Conservation (phyloP, 2,888 invertebrate species). For the Caenorhabditis imperialis region DNA sequence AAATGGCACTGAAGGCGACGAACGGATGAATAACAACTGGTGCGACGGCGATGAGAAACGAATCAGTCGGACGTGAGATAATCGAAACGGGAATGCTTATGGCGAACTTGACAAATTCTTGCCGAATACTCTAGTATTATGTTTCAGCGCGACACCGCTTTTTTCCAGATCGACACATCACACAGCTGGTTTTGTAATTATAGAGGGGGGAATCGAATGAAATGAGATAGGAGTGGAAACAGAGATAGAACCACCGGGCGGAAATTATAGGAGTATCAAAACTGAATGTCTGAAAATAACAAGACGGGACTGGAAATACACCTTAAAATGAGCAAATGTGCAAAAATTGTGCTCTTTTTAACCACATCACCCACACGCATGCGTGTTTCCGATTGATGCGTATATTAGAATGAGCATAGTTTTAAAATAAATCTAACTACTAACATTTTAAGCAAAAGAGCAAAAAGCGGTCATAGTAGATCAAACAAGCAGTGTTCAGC, state of each 20-base stretch:
- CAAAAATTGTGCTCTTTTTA: constrained; percentile 23
- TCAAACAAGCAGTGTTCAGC: constrained; percentile 3
- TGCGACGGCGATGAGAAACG: too few species aligned
- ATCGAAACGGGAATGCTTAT: constrained; percentile 50
- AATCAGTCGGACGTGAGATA: constrained; percentile 53
- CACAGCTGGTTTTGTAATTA: constrained; percentile 54
- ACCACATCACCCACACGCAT: constrained; percentile 31
- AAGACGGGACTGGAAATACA: not conserved
- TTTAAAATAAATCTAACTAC: constrained; percentile 29
- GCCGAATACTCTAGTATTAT: constrained; percentile 54
- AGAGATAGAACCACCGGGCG: constrained; percentile 34
- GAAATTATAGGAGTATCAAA: constrained; percentile 47
- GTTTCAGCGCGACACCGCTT: constrained; percentile 40
- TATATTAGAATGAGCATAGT: constrained; percentile 10
- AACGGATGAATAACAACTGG: constrained; percentile 11
- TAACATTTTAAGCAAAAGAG: constrained; percentile 11
- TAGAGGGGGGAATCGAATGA: constrained; percentile 17
- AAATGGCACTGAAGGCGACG: constrained; percentile 2
- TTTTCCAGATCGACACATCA: constrained; percentile 48
- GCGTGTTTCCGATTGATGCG: constrained; percentile 43
- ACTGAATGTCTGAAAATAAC: not conserved
- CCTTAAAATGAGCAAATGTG: constrained; percentile 2
- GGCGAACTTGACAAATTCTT: constrained; percentile 54
- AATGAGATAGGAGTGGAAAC: constrained; percentile 8
- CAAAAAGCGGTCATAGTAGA: constrained; percentile 26